Base-by-base conservation (phyloP, 2,113 vertebrate genomes). In the Kryptolebias marmoratus region DNA sequence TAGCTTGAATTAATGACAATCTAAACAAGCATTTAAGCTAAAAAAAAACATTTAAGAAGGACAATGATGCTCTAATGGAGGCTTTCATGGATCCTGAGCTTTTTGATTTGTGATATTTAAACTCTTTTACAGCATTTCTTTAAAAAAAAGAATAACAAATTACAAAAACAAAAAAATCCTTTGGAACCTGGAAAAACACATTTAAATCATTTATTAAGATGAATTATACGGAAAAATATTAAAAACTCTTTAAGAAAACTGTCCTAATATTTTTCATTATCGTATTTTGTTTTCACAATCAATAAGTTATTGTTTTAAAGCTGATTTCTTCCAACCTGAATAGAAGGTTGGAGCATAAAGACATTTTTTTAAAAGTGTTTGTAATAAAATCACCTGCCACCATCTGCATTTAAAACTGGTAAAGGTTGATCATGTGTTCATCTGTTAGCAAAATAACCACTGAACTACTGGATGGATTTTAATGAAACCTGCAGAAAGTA, bases 251-350 rank as follows among this genome's bases (percentile, higher is more conserved):
- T 4, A 54, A 15, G 48, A 52, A 13, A 14, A 67, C 1, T 18
- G 36, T 16, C n/a, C 64, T 67, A 54, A 67, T 47, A 28, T 36
- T 52, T 44, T 15, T 52, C 36, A 55, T 55, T 39, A 54, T 22
- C 22, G 22, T 22, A 22, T 22, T 22, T 22, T 22, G 9, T 55
- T 55, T 53, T 15, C 32, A 18, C 22, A 18, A 54, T 67, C 8
- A 12, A 42, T 55, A 30, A 54, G 44, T 67, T 22, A 55, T 22
- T 22, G 9, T 55, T 55, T 53, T 15, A 54, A 39, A 66, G 22
- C 64, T 27, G 22, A 22, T 49, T 42, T 66, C 49, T 32, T 32
- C 30, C 42, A 61, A 32, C 22, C 11, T 61, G 58, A 11, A 18
- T 52, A 28, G 47, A 69, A 44, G 22, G 44, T 7, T 6, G 30